Conservation (phyloP, 2,888 invertebrate genomes). For the Boloria selene region DNA sequence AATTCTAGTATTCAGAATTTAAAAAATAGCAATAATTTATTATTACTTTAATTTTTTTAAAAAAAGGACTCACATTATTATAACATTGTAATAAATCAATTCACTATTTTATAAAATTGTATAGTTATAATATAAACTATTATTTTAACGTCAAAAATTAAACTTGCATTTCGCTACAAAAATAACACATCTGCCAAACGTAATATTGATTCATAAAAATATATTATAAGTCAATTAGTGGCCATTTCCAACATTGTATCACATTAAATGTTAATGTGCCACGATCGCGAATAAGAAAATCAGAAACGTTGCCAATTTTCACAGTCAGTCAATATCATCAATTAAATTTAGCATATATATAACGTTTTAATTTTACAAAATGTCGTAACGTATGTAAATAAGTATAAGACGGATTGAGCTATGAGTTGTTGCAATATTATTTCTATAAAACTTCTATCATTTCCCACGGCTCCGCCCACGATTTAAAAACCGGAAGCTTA, state of each 20-base stretch:
- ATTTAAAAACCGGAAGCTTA: no score
- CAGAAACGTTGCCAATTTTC: constrained; percentile 35
- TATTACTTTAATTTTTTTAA: no score
- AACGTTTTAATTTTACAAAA: constrained; percentile 6
- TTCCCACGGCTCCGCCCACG: no score
- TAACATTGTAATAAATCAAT: no score
- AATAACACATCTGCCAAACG: neutral
- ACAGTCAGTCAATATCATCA: constrained; percentile 33
- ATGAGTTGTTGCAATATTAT: neutral
- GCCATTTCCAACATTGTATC: constrained; percentile 16
- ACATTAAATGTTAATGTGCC: constrained; percentile 14
- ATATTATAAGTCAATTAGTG: constrained; percentile 22
- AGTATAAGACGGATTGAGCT: neutral
- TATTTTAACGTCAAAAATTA: neutral
- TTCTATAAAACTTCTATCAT: neutral
- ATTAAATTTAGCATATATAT: constrained; percentile 32
- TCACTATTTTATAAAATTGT: no score
- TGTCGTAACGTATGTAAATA: constrained; percentile 10
- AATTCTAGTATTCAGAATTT: no score
- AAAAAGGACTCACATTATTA: no score
- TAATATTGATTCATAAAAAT: constrained; percentile 12
- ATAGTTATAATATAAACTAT: no score
- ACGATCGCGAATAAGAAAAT: constrained; percentile 18
- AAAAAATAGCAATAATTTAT: no score
- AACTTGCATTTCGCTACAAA: neutral